Conservation (phyloP, 2,888 invertebrate species). For the Argyra leucocephala region DNA sequence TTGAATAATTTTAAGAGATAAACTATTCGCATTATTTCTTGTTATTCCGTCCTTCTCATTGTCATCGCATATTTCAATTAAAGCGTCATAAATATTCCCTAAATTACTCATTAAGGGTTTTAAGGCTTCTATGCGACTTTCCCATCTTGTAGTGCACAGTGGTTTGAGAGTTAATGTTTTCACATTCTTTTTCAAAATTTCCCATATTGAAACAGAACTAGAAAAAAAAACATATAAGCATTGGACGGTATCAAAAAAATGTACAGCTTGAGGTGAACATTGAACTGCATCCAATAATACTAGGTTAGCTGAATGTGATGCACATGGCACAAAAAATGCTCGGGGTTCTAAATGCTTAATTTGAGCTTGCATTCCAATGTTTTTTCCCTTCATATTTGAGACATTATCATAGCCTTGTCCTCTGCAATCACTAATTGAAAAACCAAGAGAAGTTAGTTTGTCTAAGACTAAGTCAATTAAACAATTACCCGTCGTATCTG, state of each 20-base stretch:
- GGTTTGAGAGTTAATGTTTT: slow-evolving; percentile 15
- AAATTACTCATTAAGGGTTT: slow-evolving; percentile 15
- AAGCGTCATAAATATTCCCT: slow-evolving; percentile 17
- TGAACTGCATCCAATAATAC: slow-evolving; percentile 11
- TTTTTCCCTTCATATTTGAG: slow-evolving; percentile 14
- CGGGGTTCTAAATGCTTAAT: background rate
- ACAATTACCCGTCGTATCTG: too few relatives aligned
- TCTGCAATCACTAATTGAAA: slow-evolving; percentile 12
- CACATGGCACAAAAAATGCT: slow-evolving; percentile 11
- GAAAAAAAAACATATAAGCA: slow-evolving; percentile 14
- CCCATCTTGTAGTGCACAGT: slow-evolving; percentile 15
- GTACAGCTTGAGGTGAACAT: slow-evolving; percentile 14
- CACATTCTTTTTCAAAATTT: slow-evolving; percentile 17
- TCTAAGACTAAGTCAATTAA: too few relatives aligned
- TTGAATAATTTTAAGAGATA: slow-evolving; percentile 15
- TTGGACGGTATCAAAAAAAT: slow-evolving; percentile 16
- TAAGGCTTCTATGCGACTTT: slow-evolving; percentile 9
- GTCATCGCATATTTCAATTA: slow-evolving; percentile 15
- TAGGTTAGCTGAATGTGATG: slow-evolving; percentile 10
- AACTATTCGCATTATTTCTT: slow-evolving; percentile 15
- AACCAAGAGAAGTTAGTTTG: too few relatives aligned
- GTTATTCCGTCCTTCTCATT: slow-evolving; percentile 11
- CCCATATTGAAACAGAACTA: slow-evolving; percentile 17
- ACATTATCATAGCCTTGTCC: slow-evolving; percentile 17
- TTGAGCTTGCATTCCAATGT: slow-evolving; percentile 13